Evolutionary conservation across 30 jellyfish, hydroid and myxozoan species (phyloP), one percentile per base, ranked within the genome.

Genomic region (Chrysaora quinquecirrha): DNA sequence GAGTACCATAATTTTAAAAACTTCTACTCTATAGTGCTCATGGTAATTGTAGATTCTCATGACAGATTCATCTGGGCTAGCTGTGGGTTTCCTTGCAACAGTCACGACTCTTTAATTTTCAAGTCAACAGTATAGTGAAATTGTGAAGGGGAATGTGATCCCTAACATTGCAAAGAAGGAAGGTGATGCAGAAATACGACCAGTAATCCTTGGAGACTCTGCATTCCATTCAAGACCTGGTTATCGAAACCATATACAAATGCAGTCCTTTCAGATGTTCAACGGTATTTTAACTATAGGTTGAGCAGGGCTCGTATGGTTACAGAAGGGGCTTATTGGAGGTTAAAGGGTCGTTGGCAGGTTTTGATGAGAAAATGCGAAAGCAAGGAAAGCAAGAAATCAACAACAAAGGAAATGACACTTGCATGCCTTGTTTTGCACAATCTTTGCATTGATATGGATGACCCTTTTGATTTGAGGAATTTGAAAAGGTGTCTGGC

Each of bases 31-130:
- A n/a, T n/a, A n/a, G n/a, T n/a, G n/a, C n/a, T n/a, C n/a, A n/a
- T n/a, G n/a, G n/a, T n/a, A n/a, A n/a, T n/a, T n/a, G n/a, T 73
- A 20, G 85, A 73, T 73, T 78, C 78, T 18, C 35, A 47, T 4
- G 35, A 73, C 48, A 70, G 85, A 4, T 73, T 73, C 31, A 47
- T 73, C 28, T 73, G 81, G 85, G 85, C 85, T 7, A 23, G 23
- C 21, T 35, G 48, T 23, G 47, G 85, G 31, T 70, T 69, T 23
- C 81, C 85, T 35, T 78, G 83, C 24, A 73, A 73, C 33, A 47
- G 76, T 16, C 85, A 73, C 47, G 85, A 73, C 77, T 73, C 85
- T 1, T 18, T 10, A 4, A 25, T 20, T 38, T 38, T 73, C 31
- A 32, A 73, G 29, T 73, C 85, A 35, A 43, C 58, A 43, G 58